Base-by-base conservation (phyloP, 2,888 invertebrate species). In the Caenorhabditis virilis region DNA sequence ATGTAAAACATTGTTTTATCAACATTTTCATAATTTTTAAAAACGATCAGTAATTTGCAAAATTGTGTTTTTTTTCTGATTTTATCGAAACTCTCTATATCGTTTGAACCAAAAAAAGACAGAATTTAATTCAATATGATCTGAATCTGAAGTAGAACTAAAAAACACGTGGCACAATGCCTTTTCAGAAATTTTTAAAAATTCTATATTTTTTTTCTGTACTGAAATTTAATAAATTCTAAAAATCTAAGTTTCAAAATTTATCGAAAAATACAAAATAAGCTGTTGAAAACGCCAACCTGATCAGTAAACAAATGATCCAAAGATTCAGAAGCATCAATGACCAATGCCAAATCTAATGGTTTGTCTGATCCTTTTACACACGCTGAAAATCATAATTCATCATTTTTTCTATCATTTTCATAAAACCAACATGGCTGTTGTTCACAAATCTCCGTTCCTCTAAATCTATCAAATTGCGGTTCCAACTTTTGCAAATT, bases 351-450 rank as follows among this genome's bases (percentile, higher is more conserved):
- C 48, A 82, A 57, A 49, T 82, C 81, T 41, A 82, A 55, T 9
- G 82, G 82, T 53, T 78, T 77, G 63, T 80, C 80, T 2, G 75
- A 75, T 43, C 82, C 81, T 63, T 78, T 77, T 23, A 81, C 61
- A 62, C 80, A 80, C 18, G 69, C 79, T 79, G 48, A 46, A 60
- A 47, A 35, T 6, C 1, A 15, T 42, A 47, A 46, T 15, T 41
- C 3, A 20, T 6, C 18, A 41, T 6, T 23, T 11, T 51, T 42
- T n/a, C n/a, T n/a, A n/a, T n/a, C n/a, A n/a, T 11, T 38, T n/a
- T 9, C 3, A 13, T 2, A 15, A 48, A 33, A 51, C 51, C 26
- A 13, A 76, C 78, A 61, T n/a, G 80, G 79, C 18, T 74, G 73
- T 49, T 76, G 74, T 56, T 81, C 81, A 54, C 81, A 82, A 25